Evolutionary conservation across 1,140 invertebrate genomes (phyloP), one percentile per base, ranked within the genome.

Genomic region (Drosophila watanabei): DNA sequence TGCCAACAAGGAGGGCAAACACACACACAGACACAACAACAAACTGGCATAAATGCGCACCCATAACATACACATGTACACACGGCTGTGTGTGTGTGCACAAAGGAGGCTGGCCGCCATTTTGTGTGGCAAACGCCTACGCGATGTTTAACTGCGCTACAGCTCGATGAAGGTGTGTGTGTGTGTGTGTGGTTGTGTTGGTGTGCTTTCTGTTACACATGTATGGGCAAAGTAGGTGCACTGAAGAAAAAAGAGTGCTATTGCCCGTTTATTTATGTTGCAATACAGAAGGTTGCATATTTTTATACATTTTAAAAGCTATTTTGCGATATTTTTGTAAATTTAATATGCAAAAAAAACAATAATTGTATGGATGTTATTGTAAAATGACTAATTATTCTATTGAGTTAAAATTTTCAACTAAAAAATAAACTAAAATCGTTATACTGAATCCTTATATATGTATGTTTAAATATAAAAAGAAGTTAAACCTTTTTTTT

Each of bases 101-200:
- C 77, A 79, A 81, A 89, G 59, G 75, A 86, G 82, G 82, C 85
- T 85, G 86, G 75, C 81, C 73, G 85, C 85, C 85, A 89, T 89
- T 85, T 89, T 89, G 85, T 89, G 61, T 76, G 73, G 81, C 85
- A 75, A 80, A 84, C 85, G 75, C 85, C 85, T 80, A 89, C 85
- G 75, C 79, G 70, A 73, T 63, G 58, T 79, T 79, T 63, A 77
- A 71, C 57, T 51, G 64, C 75, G 64, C 66, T 75, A 59, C 45
- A 59, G 60, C 61, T 41, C 51, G 33, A 13, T 65, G 41, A 46
- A 32, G 51, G 59, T 68, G 72, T 69, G 51, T 48, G 24, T 70
- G 54, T 68, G 72, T 69, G 51, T 48, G 24, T 70, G 16, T 57
- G 20, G 56, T 20, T 46, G 37, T 78, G 51, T 76, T 49, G 66